Conservation (phyloP, 2,888 invertebrate genomes). For the Drosophila anceps region DNA sequence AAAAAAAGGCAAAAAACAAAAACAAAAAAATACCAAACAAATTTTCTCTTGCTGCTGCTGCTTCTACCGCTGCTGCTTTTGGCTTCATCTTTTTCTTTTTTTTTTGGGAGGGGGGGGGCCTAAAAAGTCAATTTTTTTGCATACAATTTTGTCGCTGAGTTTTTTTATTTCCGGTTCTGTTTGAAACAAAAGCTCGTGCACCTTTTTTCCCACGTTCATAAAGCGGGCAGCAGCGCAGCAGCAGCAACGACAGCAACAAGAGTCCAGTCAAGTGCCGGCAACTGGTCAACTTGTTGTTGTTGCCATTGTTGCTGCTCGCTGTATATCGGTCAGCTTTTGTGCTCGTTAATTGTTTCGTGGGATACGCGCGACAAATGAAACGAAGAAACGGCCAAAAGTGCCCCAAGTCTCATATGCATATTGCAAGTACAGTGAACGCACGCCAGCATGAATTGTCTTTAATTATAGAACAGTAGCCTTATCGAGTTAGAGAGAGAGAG, state of each 20-base stretch:
- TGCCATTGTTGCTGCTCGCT: slow-evolving; percentile 20
- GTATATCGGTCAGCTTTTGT: slow-evolving; percentile 65
- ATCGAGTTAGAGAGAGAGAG: background rate
- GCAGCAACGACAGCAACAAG: slow-evolving; percentile 33
- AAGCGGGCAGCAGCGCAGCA: slow-evolving; percentile 30
- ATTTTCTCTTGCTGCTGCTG: slow-evolving; percentile 59
- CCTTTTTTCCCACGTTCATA: slow-evolving; percentile 78
- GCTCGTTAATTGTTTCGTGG: slow-evolving; percentile 70
- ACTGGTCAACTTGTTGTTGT: slow-evolving; percentile 49
- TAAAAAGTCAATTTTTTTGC: slow-evolving; percentile 56
- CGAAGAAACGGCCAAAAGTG: slow-evolving; percentile 21
- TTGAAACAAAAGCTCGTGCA: slow-evolving; percentile 63
- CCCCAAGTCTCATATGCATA: slow-evolving; percentile 35
- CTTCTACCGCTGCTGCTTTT: slow-evolving; percentile 7
- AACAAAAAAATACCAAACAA: slow-evolving; percentile 52
- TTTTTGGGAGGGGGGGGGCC: slow-evolving; percentile 18
- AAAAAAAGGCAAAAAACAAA: slow-evolving; percentile 21
- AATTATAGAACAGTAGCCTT: background rate
- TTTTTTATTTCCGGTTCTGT: slow-evolving; percentile 68
- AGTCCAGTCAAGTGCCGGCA: slow-evolving; percentile 65
- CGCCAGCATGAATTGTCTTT: slow-evolving; percentile 2
- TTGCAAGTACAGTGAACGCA: slow-evolving; percentile 35
- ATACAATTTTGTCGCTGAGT: slow-evolving; percentile 55
- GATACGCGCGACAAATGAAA: slow-evolving; percentile 61
- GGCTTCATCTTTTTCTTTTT: slow-evolving; percentile 21